These are phyloP conservation scores for Eretmocerus hayati DNA, from an alignment of 2,888 invertebrate species.

Conservation along the genomic window DNA sequence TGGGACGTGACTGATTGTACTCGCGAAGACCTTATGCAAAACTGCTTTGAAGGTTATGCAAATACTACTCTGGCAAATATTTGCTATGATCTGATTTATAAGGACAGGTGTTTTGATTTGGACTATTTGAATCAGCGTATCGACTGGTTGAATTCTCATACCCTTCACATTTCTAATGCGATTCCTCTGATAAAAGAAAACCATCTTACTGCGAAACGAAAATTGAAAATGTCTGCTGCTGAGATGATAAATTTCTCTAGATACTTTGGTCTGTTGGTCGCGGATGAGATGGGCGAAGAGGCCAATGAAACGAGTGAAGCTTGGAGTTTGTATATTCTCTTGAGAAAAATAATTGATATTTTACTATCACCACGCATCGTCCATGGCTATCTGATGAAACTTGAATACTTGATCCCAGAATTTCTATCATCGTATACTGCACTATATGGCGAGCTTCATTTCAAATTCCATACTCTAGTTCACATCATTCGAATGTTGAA, in stretches of 20 bases:
- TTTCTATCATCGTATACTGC: background rate
- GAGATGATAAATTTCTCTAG: constrained; percentile 3
- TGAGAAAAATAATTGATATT: constrained; percentile 3
- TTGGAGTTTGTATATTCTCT: constrained; percentile 1
- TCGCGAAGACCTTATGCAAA: constrained; percentile 4
- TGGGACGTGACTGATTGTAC: constrained; percentile 1
- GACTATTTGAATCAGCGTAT: constrained; percentile 3
- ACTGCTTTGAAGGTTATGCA: constrained; percentile 2
- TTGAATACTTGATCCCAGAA: background rate
- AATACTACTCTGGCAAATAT: constrained; percentile 1
- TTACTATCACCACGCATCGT: background rate
- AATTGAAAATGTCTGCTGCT: constrained; percentile 8
- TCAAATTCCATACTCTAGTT: constrained; percentile 3
- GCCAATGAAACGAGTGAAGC: background rate
- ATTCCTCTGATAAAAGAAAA: constrained; percentile 2
- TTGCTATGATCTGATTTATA: constrained; percentile 4
- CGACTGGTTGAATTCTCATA: background rate
- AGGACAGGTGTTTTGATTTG: background rate
- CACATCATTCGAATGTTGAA: background rate
- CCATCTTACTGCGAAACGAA: constrained; percentile 1
- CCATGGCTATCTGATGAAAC: background rate
- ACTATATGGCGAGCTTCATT: background rate
- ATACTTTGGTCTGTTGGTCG: constrained; percentile 6
- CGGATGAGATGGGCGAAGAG: background rate
- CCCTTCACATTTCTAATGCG: constrained; percentile 1